These are phyloP conservation scores for Drosophila meridiana DNA, from an alignment of 2,888 invertebrate species.

Conservation along the genomic window DNA sequence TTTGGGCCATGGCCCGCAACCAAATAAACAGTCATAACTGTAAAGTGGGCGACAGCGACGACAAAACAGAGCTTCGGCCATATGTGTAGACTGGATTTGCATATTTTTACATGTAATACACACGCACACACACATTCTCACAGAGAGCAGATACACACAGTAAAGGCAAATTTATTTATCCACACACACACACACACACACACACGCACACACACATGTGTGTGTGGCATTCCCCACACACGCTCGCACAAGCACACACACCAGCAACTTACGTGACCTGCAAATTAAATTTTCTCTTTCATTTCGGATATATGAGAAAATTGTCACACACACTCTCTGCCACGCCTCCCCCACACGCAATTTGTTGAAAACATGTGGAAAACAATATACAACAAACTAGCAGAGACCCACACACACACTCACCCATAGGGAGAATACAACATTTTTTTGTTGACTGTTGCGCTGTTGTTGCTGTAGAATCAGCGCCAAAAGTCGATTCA, in stretches of 20 bases:
- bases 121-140: slow-evolving; percentile 13
- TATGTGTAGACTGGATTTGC: slow-evolving; percentile 77
- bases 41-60: slow-evolving; percentile 70
- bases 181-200: slow-evolving; percentile 6
- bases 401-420: background rate
- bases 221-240: slow-evolving; percentile 34
- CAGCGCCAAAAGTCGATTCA: slow-evolving; percentile 30
- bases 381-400: slow-evolving; percentile 41
- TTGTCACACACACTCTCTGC: slow-evolving; percentile 62
- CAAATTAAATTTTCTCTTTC: slow-evolving; percentile 80
- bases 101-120: slow-evolving; percentile 72
- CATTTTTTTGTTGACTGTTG: slow-evolving; percentile 21
- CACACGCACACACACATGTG: background rate
- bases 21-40: slow-evolving; percentile 76
- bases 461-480: slow-evolving; percentile 23
- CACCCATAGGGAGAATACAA: slow-evolving; percentile 7
- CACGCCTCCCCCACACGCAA: slow-evolving; percentile 34
- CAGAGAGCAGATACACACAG: slow-evolving; percentile 17
- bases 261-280: slow-evolving; percentile 76
- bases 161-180: slow-evolving; percentile 57
- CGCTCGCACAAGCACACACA: slow-evolving; percentile 59
- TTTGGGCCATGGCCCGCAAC: slow-evolving; percentile 55
- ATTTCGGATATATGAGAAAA: slow-evolving; percentile 72
- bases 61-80: slow-evolving; percentile 68
- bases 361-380: slow-evolving; percentile 54